Conservation (phyloP, 2,113 vertebrate species). For the Rhegmatorhina hoffmannsi region DNA sequence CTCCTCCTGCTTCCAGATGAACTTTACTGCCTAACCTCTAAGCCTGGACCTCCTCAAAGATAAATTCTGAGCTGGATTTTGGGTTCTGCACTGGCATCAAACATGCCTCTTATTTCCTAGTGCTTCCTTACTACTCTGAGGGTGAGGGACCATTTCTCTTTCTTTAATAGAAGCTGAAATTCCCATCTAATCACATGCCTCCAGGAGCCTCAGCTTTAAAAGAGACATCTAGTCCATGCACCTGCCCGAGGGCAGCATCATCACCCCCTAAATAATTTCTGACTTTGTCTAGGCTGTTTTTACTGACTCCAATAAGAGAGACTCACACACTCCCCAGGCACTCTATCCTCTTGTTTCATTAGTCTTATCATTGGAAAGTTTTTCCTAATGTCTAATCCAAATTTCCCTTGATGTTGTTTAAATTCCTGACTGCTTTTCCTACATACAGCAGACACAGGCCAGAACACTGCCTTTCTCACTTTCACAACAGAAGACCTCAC, state of each 20-base stretch:
- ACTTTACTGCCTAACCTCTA: background rate
- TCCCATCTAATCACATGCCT: slow-evolving; percentile 65
- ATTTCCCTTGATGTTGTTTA: slow-evolving; percentile 31
- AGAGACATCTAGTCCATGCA: slow-evolving; percentile 62
- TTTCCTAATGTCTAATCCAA: slow-evolving; percentile 51
- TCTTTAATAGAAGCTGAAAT: slow-evolving; percentile 63
- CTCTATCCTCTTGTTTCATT: slow-evolving; percentile 55
- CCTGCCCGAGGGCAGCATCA: slow-evolving; percentile 59
- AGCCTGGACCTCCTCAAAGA: background rate
- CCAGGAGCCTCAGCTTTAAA: slow-evolving; percentile 56
- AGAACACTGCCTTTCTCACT: background rate
- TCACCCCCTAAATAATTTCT: slow-evolving; percentile 68
- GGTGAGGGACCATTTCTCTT: slow-evolving; percentile 56
- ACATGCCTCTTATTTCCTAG: slow-evolving; percentile 3
- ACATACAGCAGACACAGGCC: background rate
- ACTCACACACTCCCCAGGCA: slow-evolving; percentile 53
- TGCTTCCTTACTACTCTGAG: slow-evolving; percentile 15
- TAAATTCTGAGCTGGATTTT: background rate
- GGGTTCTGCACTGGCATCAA: background rate
- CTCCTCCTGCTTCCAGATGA: background rate
- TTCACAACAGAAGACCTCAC: background rate
- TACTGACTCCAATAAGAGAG: slow-evolving; percentile 70
- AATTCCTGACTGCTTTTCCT: background rate
- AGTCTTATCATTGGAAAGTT: slow-evolving; percentile 57
- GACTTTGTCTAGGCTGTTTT: slow-evolving; percentile 70